These are phyloP conservation scores for Pseudochromis fuscus DNA, from an alignment of 2,797 vertebrate species.

Conservation along the genomic window DNA sequence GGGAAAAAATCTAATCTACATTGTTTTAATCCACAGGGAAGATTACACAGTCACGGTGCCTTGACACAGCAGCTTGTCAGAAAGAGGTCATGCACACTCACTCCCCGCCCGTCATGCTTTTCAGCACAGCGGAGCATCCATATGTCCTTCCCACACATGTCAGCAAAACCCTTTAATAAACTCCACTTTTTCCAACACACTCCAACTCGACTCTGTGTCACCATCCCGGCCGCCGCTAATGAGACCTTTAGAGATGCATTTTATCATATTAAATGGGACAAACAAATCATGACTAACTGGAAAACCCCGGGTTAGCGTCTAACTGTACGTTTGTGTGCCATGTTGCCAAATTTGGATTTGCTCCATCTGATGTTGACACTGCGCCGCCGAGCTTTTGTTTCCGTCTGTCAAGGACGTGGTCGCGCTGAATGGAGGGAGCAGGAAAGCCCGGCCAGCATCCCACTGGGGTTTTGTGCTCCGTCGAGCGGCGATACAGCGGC, in stretches of 20 bases:
- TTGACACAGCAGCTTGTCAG: slow-evolving; percentile 76
- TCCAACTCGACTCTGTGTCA: slow-evolving; percentile 1
- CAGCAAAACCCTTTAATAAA: slow-evolving; percentile 51
- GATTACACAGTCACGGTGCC: slow-evolving; percentile 74
- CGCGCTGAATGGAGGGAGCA: slow-evolving; percentile 57
- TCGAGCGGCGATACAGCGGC: slow-evolving; percentile 44
- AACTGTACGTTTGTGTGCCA: slow-evolving; percentile 49
- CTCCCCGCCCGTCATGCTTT: slow-evolving; percentile 72
- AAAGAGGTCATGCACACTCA: slow-evolving; percentile 77
- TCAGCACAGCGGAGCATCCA: slow-evolving; percentile 78
- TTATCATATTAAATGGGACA: slow-evolving; percentile 45
- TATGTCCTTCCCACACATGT: slow-evolving; percentile 70
- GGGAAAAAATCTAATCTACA: slow-evolving; percentile 64
- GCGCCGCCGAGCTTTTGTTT: slow-evolving; percentile 73
- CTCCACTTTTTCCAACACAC: slow-evolving; percentile 14
- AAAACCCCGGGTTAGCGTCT: slow-evolving; percentile 40
- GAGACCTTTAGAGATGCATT: slow-evolving; percentile 24
- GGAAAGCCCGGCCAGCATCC: slow-evolving; percentile 60
- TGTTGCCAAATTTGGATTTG: slow-evolving; percentile 63
- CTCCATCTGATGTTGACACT: slow-evolving; percentile 77
- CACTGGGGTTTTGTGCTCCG: slow-evolving; percentile 71
- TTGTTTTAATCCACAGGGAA: slow-evolving; percentile 78
- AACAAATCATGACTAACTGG: slow-evolving; percentile 41
- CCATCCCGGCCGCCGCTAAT: slow-evolving; percentile 15
- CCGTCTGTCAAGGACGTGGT: slow-evolving; percentile 68